These are phyloP conservation scores for Agriotes lineatus DNA, from an alignment of 2,888 invertebrate species.

Conservation along the genomic window DNA sequence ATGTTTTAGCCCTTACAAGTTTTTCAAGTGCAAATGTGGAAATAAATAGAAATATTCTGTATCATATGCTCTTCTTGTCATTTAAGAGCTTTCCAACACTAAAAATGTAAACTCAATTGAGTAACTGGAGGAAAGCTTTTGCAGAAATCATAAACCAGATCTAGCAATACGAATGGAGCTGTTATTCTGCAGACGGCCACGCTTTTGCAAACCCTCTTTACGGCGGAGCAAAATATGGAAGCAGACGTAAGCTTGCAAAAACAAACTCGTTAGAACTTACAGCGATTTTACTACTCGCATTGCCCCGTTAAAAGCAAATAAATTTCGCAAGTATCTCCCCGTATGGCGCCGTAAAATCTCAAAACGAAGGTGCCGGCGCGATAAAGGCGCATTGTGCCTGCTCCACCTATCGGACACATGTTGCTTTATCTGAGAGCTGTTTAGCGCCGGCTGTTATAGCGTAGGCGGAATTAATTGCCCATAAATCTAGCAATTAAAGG, in stretches of 20 bases:
- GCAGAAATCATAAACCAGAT: too few species aligned
- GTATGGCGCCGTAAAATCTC: slow-evolving; percentile 2
- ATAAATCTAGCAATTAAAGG: slow-evolving; percentile 1
- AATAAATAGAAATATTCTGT: too few species aligned
- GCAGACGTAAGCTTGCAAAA: slow-evolving; percentile 7
- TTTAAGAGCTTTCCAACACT: too few species aligned
- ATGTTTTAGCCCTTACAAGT: too few species aligned
- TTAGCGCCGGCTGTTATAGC: not conserved
- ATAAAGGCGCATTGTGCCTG: not conserved
- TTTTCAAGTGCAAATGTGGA: too few species aligned
- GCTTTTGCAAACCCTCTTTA: not conserved
- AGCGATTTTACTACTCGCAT: slow-evolving; percentile 2
- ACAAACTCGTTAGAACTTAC: slow-evolving; percentile 3
- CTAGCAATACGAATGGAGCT: too few species aligned
- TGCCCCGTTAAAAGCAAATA: slow-evolving; percentile 6
- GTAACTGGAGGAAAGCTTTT: too few species aligned
- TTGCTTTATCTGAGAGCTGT: not conserved
- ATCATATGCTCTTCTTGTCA: too few species aligned
- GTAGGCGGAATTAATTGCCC: not conserved
- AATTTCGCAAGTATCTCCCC: slow-evolving; percentile 2
- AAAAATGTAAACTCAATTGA: too few species aligned
- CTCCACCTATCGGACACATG: slow-evolving; percentile 6
- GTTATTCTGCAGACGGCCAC: too few species aligned
- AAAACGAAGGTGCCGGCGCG: not conserved
- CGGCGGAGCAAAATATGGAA: not conserved